Evolutionary conservation across 2,888 invertebrate species (phyloP).

Genomic region (Cartodere bifasciata): DNA sequence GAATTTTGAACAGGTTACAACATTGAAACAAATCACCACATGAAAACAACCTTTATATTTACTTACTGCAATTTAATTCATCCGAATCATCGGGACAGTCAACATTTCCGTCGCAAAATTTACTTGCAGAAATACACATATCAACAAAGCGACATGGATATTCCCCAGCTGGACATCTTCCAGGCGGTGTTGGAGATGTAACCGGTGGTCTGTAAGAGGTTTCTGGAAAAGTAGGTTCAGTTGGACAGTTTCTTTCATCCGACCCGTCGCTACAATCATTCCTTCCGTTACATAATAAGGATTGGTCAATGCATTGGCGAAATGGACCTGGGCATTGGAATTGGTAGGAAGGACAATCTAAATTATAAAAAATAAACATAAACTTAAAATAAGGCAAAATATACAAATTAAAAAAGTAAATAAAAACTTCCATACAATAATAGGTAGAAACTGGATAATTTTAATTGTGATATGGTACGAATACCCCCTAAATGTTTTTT

Average conservation of each 20-base stretch:
- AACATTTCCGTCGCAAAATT: slow-evolving; percentile 45
- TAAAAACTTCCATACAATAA: too few relatives aligned
- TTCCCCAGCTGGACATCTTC: slow-evolving; percentile 32
- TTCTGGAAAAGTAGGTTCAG: slow-evolving; percentile 16
- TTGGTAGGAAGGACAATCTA: too few relatives aligned
- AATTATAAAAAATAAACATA: too few relatives aligned
- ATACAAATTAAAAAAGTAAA: too few relatives aligned
- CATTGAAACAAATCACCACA: neutral
- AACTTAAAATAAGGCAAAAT: too few relatives aligned
- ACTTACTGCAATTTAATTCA: slow-evolving; percentile 44
- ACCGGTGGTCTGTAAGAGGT: too few relatives aligned
- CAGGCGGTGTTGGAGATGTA: slow-evolving; percentile 12
- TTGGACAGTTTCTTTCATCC: slow-evolving; percentile 42
- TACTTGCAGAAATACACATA: slow-evolving; percentile 35
- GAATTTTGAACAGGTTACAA: neutral
- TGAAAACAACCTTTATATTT: too few relatives aligned
- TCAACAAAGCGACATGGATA: slow-evolving; percentile 35
- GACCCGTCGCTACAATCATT: slow-evolving; percentile 46
- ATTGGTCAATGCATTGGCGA: too few relatives aligned
- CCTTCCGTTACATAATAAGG: slow-evolving; percentile 47
- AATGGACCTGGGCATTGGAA: too few relatives aligned
- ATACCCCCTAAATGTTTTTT: too few relatives aligned
- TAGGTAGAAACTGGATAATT: too few relatives aligned
- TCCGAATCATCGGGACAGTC: slow-evolving; percentile 66
- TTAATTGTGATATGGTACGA: too few relatives aligned